A percentile compares a stretch with the other conserved stretches of the same genome.
Evolutionary conservation across 2,113 vertebrate species (phyloP).

Genomic region (Protomyctophum bolini): DNA sequence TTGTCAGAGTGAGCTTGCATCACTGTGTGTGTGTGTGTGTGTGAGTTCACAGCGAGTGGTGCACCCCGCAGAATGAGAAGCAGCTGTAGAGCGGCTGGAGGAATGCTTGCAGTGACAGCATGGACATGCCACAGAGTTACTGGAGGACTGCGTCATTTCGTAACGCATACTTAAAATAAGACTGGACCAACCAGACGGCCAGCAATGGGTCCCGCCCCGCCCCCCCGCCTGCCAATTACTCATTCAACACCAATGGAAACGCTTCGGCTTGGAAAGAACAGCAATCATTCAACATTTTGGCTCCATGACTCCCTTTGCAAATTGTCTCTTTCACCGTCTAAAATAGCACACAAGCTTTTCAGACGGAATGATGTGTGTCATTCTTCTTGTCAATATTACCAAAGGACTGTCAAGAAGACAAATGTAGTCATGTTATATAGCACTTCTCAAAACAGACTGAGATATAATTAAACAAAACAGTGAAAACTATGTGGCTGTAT

Average conservation of each 20-base stretch:
- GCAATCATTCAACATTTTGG: neutral
- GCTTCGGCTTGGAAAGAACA: neutral
- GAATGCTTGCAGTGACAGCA: conserved; percentile 22
- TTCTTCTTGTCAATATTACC: too few species aligned
- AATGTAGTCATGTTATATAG: too few species aligned
- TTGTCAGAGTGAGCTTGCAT: conserved; percentile 8
- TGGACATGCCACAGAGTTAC: conserved; percentile 23
- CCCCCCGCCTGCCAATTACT: conserved; percentile 2
- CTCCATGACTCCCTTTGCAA: neutral
- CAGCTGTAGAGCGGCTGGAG: neutral
- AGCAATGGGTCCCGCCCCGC: neutral
- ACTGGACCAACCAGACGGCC: conserved; percentile 55
- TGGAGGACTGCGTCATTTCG: conserved; percentile 19
- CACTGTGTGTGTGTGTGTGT: neutral
- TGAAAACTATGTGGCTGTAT: too few species aligned
- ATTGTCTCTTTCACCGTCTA: neutral
- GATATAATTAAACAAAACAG: too few species aligned
- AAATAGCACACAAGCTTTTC: neutral
- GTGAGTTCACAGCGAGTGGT: neutral
- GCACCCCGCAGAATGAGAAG: conserved; percentile 39
- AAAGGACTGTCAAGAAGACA: too few species aligned
- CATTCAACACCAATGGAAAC: neutral
- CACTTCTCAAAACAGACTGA: too few species aligned
- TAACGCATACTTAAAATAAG: conserved; percentile 37
- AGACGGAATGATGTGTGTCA: neutral